Evolutionary conservation across 2,797 vertebrate genomes (phyloP).

Genomic region (Sebastes kiyomatsui): DNA sequence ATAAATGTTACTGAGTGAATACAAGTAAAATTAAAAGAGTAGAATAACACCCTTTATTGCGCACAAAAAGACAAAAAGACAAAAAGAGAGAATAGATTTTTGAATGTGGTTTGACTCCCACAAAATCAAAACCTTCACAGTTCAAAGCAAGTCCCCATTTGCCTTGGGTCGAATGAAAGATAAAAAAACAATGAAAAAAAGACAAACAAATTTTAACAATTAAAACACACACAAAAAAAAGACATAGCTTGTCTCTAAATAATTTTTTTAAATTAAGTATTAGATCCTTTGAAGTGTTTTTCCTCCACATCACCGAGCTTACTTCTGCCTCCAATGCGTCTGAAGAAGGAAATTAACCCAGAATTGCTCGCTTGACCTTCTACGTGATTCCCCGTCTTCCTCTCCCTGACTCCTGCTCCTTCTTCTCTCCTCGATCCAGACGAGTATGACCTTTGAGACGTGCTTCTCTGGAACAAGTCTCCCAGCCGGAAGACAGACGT

Average conservation of each 20-base stretch:
- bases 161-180: conserved; percentile 54
- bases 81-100: conserved; percentile 44
- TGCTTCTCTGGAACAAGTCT: conserved; percentile 70
- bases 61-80: conserved; percentile 25
- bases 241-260: conserved; percentile 5
- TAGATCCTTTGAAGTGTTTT: conserved; percentile 13
- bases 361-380: conserved; percentile 56
- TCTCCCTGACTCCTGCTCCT: background rate
- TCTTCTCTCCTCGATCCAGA: conserved; percentile 41
- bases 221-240: conserved; percentile 15
- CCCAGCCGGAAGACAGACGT: conserved; percentile 59
- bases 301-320: conserved; percentile 63
- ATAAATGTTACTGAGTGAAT: background rate
- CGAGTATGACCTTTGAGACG: conserved; percentile 55
- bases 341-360: conserved; percentile 79
- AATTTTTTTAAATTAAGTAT: conserved; percentile 33
- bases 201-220: background rate
- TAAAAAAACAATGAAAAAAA: conserved; percentile 14
- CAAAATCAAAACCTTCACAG: conserved; percentile 48
- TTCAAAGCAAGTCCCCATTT: conserved; percentile 78
- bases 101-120: conserved; percentile 27
- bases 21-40: conserved; percentile 13
- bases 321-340: conserved; percentile 74
- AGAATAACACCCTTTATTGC: conserved; percentile 62
- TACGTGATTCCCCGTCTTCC: background rate